Conservation (phyloP, 1,140 invertebrate genomes). For the Saccostrea echinata region DNA sequence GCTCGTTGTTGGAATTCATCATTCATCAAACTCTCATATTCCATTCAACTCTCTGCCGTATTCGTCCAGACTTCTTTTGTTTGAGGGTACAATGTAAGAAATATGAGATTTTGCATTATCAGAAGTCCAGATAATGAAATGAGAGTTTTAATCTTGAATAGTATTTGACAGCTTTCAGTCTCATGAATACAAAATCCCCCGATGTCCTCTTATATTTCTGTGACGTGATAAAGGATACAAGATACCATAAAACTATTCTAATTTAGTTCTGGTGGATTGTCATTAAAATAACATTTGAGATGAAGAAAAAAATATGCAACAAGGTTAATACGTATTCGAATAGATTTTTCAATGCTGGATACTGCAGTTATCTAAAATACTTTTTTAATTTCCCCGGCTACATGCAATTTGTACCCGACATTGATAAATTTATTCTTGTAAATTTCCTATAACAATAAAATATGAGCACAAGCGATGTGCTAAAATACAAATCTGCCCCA, state of each 20-base stretch:
- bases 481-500: background rate
- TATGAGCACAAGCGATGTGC: background rate
- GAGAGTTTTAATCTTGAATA: background rate
- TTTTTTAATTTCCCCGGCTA: background rate
- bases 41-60: background rate
- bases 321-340: background rate
- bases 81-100: background rate
- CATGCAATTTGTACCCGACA: background rate
- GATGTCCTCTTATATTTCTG: background rate
- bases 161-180: constrained; percentile 9
- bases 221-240: background rate
- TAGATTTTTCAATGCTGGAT: background rate
- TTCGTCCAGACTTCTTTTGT: constrained; percentile 5
- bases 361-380: background rate
- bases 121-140: constrained; percentile 3
- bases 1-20: background rate
- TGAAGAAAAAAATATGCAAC: background rate
- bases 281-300: background rate
- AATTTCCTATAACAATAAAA: constrained; percentile 5
- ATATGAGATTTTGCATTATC: constrained; percentile 23
- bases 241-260: constrained; percentile 19
- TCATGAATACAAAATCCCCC: background rate
- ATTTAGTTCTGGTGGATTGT: background rate
- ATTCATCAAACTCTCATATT: constrained; percentile 20
- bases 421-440: background rate